Base-by-base conservation (phyloP, 2,797 vertebrate genomes). In the Megalops cyprinoides region DNA sequence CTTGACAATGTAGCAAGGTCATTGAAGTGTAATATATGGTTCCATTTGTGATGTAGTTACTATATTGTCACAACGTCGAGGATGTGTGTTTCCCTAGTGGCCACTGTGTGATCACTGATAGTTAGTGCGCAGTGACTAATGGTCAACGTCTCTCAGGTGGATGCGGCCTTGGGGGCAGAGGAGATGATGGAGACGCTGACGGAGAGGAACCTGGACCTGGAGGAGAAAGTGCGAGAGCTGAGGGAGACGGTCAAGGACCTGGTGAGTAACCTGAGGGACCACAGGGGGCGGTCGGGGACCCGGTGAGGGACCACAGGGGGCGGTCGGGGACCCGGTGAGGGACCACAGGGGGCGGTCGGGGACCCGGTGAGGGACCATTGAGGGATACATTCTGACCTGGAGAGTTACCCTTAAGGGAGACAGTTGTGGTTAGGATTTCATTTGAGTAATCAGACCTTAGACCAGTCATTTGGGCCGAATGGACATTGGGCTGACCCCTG, bases 131-230 rank as follows among this genome's bases (percentile, higher is more conserved):
- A 15, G 14, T 75, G 12, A 37, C 28, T n/a, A n/a, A n/a, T n/a
- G n/a, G n/a, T n/a, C n/a, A n/a, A n/a, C n/a, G n/a, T 37, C 31
- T 77, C 55, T 10, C 86, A 98, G 98, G 98, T 99, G 87, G 98
- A 99, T 9, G 97, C 97, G 25, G 97, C 97, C 0, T 82, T 99
- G 83, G 98, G 97, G 14, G 97, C 98, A 0, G 97, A 99, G 87
- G 98, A 99, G 92, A 99, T 99, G 98, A 97, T 99, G 88, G 98
- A 99, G 92, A 99, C 93, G 7, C 93, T 99, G 86, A 97, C 98
- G 0, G 98, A 98, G 88, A 95, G 98, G 58, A 99, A 97, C 91
- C 90, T 99, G 83, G 97, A 99, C 86, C 94, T 99, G 91, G 97
- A 99, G 87, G 98, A 99, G 94, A 98, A 96, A 91, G 97, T 99